Conservation (phyloP, 2,113 vertebrate genomes). For the Serinus canaria region DNA sequence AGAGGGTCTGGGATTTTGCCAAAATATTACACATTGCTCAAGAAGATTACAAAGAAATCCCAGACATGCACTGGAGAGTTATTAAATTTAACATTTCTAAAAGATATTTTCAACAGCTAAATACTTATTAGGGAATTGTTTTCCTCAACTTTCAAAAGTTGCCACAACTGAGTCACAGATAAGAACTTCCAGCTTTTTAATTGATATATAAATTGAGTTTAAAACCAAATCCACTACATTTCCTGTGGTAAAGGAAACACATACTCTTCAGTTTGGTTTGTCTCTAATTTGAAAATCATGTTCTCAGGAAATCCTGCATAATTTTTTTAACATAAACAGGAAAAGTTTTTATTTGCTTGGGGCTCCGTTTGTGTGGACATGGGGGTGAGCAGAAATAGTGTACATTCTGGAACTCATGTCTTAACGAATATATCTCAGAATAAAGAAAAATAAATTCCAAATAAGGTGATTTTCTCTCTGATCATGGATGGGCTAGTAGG, state of each 20-base stretch:
- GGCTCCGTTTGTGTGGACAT: conserved; percentile 11
- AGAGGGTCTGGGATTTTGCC: conserved; percentile 44
- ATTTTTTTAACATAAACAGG: conserved; percentile 68
- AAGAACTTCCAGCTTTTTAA: conserved; percentile 55
- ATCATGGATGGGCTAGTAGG: neutral
- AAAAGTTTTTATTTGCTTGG: conserved; percentile 68
- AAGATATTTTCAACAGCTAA: conserved; percentile 65
- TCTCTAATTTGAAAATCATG: conserved; percentile 70
- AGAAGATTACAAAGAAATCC: conserved; percentile 69
- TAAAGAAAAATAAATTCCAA: conserved; percentile 12
- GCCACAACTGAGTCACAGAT: conserved; percentile 42
- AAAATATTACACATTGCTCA: conserved; percentile 68
- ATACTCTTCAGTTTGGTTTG: conserved; percentile 65
- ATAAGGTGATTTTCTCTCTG: conserved; percentile 10
- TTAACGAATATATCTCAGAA: neutral
- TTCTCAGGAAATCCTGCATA: conserved; percentile 65
- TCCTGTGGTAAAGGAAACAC: conserved; percentile 61
- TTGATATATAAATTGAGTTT: conserved; percentile 59
- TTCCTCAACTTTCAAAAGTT: conserved; percentile 37
- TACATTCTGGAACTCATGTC: neutral
- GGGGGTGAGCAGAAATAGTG: neutral
- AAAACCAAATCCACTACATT: conserved; percentile 58
- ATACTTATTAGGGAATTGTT: conserved; percentile 44
- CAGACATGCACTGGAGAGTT: conserved; percentile 53
- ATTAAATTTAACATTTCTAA: conserved; percentile 65